phyloP scores from a whole-genome alignment of 2,888 invertebrate species.

The Eupithecia vulgata region DNA sequence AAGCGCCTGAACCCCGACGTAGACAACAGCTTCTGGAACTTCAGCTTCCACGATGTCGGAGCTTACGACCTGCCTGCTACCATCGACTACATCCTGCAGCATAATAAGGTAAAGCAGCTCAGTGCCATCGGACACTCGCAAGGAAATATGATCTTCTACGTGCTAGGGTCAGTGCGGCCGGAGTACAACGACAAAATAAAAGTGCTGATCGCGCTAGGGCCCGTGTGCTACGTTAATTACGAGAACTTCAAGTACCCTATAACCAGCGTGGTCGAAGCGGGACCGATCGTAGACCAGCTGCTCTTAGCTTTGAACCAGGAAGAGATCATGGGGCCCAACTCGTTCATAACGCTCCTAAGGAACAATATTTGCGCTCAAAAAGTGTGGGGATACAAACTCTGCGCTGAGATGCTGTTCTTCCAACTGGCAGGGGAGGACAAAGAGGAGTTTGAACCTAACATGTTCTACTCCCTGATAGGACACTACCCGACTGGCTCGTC shows the following conservation, averaged over 20 bases:
- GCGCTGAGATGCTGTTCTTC: conserved; percentile 30
- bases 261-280: conserved; percentile 19
- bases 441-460: conserved; percentile 79
- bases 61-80: conserved; percentile 87
- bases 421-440: conserved; percentile 74
- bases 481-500: conserved; percentile 55
- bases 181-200: conserved; percentile 83
- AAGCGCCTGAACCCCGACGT: conserved; percentile 57
- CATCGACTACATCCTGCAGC: conserved; percentile 59
- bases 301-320: conserved; percentile 25
- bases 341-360: conserved; percentile 18
- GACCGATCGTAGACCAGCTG: conserved; percentile 19
- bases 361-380: conserved; percentile 25
- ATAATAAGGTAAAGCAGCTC: conserved; percentile 78
- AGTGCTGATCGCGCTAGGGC: conserved; percentile 79
- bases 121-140: conserved; percentile 87
- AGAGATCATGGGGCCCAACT: conserved; percentile 31
- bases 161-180: conserved; percentile 76
- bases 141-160: conserved; percentile 83
- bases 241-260: conserved; percentile 31
- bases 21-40: conserved; percentile 75
- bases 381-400: conserved; percentile 31
- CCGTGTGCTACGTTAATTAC: conserved; percentile 74
- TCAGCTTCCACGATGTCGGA: conserved; percentile 88
- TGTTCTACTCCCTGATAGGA: conserved; percentile 46